Evolutionary conservation across 1,140 invertebrate genomes (phyloP), one percentile per base, ranked within the genome.

Genomic region (Hyposmocoma kahamanoa): DNA sequence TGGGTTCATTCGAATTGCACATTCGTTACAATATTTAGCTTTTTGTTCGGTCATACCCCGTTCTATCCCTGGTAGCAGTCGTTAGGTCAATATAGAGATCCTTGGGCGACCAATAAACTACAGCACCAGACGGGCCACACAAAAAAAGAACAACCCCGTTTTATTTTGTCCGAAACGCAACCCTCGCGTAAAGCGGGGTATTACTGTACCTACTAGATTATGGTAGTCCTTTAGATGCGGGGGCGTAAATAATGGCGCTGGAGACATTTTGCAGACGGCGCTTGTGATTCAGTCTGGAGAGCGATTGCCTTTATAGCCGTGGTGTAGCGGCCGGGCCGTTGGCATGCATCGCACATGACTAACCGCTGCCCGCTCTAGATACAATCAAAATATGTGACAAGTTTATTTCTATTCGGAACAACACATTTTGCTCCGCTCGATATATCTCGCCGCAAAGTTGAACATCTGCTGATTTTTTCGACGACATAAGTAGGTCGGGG

Each of bases 201-300:
- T n/a, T n/a, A n/a, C n/a, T n/a, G n/a, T n/a, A n/a, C n/a, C n/a
- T n/a, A n/a, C n/a, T n/a, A n/a, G n/a, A n/a, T n/a, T n/a, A n/a
- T n/a, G n/a, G n/a, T n/a, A n/a, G n/a, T n/a, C n/a, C n/a, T n/a
- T n/a, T n/a, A n/a, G n/a, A n/a, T n/a, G n/a, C n/a, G n/a, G n/a
- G n/a, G 15, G 32, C 32, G 11, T 36, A 36, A 36, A 36, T 73
- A 63, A 60, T 66, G 57, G 67, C 55, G 58, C 64, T 68, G 76
- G 82, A 85, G 82, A 85, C 82, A 70, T 82, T 85, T 85, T 85
- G 82, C 82, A 85, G 82, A 85, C 82, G 82, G 82, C 78, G 81
- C 82, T 76, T 82, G 63, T 85, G 82, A 85, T 73, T 85, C 82
- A 85, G 74, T 70, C 73, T 77, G 68, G 67, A 73, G 58, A 57